Evolutionary conservation across 30 jellyfish, hydroid and myxozoan genomes (phyloP).

Genomic region (Aurelia coerulea): DNA sequence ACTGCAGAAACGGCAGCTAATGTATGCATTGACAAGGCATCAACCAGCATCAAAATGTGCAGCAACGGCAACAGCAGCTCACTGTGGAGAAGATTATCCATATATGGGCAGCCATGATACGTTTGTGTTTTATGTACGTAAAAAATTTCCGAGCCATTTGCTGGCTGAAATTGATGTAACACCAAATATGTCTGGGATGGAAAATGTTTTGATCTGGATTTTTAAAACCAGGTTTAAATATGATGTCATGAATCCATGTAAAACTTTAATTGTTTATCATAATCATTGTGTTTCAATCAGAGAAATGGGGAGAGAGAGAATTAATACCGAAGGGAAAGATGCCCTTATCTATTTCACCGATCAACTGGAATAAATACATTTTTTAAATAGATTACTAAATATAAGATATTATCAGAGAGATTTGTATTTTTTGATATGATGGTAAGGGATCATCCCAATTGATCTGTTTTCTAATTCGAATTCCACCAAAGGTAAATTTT

Average conservation of each 20-base stretch:
- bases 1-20: slow-evolving; percentile 34
- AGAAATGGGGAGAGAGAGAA: slow-evolving; percentile 71
- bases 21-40: slow-evolving; percentile 93
- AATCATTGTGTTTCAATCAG: slow-evolving; percentile 76
- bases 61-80: slow-evolving; percentile 44
- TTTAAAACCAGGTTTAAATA: slow-evolving; percentile 52
- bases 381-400: neutral
- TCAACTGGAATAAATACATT: slow-evolving; percentile 19
- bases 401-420: no score
- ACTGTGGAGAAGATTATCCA: slow-evolving; percentile 49
- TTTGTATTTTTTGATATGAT: no score
- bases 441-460: no score
- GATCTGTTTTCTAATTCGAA: no score
- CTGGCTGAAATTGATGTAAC: slow-evolving; percentile 70
- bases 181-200: slow-evolving; percentile 75
- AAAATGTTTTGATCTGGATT: slow-evolving; percentile 79
- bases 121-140: slow-evolving; percentile 61
- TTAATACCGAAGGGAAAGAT: slow-evolving; percentile 38
- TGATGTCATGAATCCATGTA: slow-evolving; percentile 73
- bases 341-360: slow-evolving; percentile 51
- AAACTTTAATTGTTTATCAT: slow-evolving; percentile 64
- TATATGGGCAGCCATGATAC: slow-evolving; percentile 88
- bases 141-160: slow-evolving; percentile 5
- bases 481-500: no score
- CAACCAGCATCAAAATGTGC: slow-evolving; percentile 59